Conservation (phyloP, 37 sponge, comb jelly and placozoan species). For the Eunapius fragilis region DNA sequence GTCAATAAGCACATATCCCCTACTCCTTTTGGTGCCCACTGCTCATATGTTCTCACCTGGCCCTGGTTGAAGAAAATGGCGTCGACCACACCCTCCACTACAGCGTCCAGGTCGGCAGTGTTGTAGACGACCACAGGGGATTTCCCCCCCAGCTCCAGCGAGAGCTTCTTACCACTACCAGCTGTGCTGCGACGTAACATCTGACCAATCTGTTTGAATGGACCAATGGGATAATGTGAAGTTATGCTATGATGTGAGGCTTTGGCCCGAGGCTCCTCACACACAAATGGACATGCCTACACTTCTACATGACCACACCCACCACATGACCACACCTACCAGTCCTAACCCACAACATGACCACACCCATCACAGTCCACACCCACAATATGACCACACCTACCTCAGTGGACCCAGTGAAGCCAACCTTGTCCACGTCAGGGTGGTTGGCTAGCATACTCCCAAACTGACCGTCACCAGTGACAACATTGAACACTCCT, state of each 20-base stretch:
- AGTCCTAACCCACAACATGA: no score
- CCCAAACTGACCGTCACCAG: conserved; percentile 91
- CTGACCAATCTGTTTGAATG: conserved; percentile 76
- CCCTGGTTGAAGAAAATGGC: conserved; percentile 98
- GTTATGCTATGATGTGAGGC: no score
- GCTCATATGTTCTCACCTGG: conserved; percentile 53
- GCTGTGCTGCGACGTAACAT: conserved; percentile 83
- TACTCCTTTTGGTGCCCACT: no score
- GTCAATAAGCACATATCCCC: no score
- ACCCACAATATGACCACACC: no score
- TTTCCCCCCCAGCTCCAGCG: conserved; percentile 94
- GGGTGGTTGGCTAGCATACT: conserved; percentile 78
- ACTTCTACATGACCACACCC: no score
- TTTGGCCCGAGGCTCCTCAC: no score
- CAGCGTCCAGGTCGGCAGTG: conserved; percentile 86
- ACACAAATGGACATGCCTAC: no score
- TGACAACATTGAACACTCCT: conserved; percentile 91
- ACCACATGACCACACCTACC: no score
- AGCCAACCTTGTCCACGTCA: conserved; percentile 92
- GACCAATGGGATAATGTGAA: no score
- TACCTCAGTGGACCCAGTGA: conserved; percentile 92
- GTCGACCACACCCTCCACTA: conserved; percentile 96
- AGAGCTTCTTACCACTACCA: conserved; percentile 89
- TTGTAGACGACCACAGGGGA: conserved; percentile 92
- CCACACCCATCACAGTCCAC: no score